phyloP scores from a whole-genome alignment of 1,140 invertebrate species.

The Apolygus lucorum region DNA sequence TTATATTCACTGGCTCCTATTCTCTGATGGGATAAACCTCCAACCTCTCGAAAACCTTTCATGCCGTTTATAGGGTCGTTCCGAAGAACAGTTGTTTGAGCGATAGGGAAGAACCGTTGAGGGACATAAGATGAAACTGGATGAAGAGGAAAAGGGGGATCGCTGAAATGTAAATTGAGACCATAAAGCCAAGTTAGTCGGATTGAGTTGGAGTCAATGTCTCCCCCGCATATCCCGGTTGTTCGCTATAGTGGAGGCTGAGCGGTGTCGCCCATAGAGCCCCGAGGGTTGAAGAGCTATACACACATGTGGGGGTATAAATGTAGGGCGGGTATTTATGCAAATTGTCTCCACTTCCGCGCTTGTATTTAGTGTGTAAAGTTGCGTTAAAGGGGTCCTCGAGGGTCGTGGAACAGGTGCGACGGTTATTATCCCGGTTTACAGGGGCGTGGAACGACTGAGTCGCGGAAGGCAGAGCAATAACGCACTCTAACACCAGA shows the following conservation, averaged over 20 bases:
- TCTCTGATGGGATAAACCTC: too few species aligned
- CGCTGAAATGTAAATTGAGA: background rate
- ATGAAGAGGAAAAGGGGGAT: background rate
- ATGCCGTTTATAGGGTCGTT: background rate
- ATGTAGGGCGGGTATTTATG: background rate
- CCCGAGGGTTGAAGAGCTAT: background rate
- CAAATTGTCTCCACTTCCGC: background rate
- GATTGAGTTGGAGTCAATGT: slow-evolving; percentile 1
- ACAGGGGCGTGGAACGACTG: background rate
- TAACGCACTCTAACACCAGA: background rate
- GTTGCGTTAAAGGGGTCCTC: background rate
- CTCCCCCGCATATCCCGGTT: too few species aligned
- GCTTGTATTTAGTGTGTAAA: background rate
- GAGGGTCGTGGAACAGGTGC: background rate
- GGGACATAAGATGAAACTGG: background rate
- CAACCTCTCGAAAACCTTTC: too few species aligned
- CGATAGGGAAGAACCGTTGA: background rate
- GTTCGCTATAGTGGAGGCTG: background rate
- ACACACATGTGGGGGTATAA: background rate
- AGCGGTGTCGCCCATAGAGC: background rate
- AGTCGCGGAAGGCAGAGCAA: background rate
- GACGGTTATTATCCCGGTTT: background rate
- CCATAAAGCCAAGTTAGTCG: background rate
- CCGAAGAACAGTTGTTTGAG: background rate
- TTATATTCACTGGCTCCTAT: too few species aligned